Conservation (phyloP, 2,888 invertebrate species). For the Meliscaeva auricollis region DNA sequence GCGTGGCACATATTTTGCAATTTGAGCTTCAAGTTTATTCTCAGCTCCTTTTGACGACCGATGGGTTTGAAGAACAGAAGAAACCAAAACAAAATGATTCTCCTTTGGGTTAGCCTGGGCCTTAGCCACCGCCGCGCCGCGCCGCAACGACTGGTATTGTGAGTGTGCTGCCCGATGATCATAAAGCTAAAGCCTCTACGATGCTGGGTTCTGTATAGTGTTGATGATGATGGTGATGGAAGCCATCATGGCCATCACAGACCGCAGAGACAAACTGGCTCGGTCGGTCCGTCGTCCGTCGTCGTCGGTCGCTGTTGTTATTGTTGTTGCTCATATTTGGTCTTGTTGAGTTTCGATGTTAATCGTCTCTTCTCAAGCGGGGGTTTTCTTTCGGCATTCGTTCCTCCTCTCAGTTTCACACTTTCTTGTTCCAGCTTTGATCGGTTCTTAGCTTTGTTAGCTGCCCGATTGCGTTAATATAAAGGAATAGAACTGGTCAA, state of each 20-base stretch:
- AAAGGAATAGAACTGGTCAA: constrained; percentile 39
- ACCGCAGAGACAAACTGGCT: constrained; percentile 82
- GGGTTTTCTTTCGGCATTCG: constrained; percentile 41
- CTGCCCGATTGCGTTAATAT: constrained; percentile 42
- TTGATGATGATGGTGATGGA: constrained; percentile 81
- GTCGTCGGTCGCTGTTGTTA: neutral
- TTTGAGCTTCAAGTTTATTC: constrained; percentile 81
- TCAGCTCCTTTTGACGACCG: constrained; percentile 76
- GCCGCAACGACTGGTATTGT: neutral
- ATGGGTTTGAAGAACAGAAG: constrained; percentile 28
- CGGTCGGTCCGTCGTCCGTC: constrained; percentile 49
- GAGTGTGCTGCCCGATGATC: constrained; percentile 39
- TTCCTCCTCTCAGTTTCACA: constrained; percentile 68
- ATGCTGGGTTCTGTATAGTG: constrained; percentile 78
- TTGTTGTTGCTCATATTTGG: constrained; percentile 31
- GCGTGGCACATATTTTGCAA: constrained; percentile 83
- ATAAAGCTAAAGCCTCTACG: constrained; percentile 35
- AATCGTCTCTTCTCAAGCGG: constrained; percentile 51
- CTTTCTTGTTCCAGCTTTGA: constrained; percentile 65
- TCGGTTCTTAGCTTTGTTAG: constrained; percentile 45
- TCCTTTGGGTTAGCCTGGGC: constrained; percentile 19
- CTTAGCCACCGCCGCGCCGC: neutral
- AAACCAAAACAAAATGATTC: constrained; percentile 68
- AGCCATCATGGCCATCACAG: constrained; percentile 82
- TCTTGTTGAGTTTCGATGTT: constrained; percentile 75